A percentile compares a stretch with the other conserved stretches of the same genome.
phyloP scores from a whole-genome alignment of 2,888 invertebrate species.

The Notodonta dromedarius region DNA sequence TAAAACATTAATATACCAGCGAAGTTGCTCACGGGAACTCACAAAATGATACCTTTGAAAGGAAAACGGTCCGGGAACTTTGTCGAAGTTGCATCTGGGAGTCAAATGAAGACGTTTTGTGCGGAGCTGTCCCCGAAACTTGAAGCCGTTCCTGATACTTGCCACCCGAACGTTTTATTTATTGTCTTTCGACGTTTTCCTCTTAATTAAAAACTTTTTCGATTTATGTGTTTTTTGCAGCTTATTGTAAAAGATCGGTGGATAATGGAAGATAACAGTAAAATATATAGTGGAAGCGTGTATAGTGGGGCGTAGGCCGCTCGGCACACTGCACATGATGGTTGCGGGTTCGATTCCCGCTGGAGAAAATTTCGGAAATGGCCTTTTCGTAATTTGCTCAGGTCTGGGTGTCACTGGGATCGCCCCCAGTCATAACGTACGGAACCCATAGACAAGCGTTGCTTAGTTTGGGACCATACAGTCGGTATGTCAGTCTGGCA shows the following conservation, averaged over 20 bases:
- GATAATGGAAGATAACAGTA: too few relatives aligned
- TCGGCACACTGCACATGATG: too few relatives aligned
- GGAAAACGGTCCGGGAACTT: constrained; percentile 35
- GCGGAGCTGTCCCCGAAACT: constrained; percentile 43
- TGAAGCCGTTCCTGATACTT: constrained; percentile 24
- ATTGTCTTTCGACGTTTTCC: constrained; percentile 35
- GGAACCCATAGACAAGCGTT: too few relatives aligned
- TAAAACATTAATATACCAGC: constrained; percentile 53
- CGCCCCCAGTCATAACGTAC: too few relatives aligned
- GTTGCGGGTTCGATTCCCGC: too few relatives aligned
- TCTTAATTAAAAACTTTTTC: constrained; percentile 35
- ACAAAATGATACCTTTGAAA: constrained; percentile 53
- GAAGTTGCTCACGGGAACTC: constrained; percentile 49
- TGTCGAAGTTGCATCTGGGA: constrained; percentile 41
- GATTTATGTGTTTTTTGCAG: constrained; percentile 3
- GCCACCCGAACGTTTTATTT: constrained; percentile 38
- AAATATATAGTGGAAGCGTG: too few relatives aligned
- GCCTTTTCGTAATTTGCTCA: too few relatives aligned
- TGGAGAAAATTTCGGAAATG: too few relatives aligned
- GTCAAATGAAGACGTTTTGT: constrained; percentile 57
- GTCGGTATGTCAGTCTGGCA: too few relatives aligned
- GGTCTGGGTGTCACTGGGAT: too few relatives aligned
- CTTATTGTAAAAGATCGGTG: not conserved
- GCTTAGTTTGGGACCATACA: too few relatives aligned
- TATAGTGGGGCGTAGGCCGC: too few relatives aligned